A percentile compares a stretch with the other conserved stretches of the same genome.
phyloP scores from a whole-genome alignment of 1,140 invertebrate species.

The Drosophila hydei region DNA sequence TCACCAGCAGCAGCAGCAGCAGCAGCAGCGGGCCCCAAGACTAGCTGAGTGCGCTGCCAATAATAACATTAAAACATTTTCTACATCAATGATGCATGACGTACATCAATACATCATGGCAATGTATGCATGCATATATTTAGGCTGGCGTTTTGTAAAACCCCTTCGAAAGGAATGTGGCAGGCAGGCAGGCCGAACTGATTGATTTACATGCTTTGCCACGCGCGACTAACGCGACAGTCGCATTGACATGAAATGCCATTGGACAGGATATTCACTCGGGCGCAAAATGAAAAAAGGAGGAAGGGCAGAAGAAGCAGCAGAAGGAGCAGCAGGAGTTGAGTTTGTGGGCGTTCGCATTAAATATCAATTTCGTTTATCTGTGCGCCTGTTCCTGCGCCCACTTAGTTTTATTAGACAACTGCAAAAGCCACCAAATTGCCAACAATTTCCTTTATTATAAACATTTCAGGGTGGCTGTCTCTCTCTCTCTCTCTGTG shows the following conservation, averaged over 20 bases:
- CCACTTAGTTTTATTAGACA: slow-evolving; percentile 81
- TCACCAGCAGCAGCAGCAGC: slow-evolving; percentile 55
- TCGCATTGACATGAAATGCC: slow-evolving; percentile 64
- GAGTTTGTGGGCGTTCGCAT: slow-evolving; percentile 35
- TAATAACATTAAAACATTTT: slow-evolving; percentile 82
- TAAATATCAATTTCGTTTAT: slow-evolving; percentile 82
- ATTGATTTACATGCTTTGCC: slow-evolving; percentile 76
- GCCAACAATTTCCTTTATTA: slow-evolving; percentile 82
- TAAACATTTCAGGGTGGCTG: slow-evolving; percentile 31
- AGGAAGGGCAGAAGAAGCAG: too few species aligned
- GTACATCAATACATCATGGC: slow-evolving; percentile 73
- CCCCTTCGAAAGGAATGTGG: slow-evolving; percentile 23
- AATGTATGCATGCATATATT: slow-evolving; percentile 47
- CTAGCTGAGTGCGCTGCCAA: slow-evolving; percentile 35
- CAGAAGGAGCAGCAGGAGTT: background rate
- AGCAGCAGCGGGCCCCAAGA: background rate
- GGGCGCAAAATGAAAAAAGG: slow-evolving; percentile 49
- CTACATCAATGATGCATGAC: slow-evolving; percentile 79
- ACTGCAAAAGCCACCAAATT: slow-evolving; percentile 58
- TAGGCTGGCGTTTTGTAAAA: slow-evolving; percentile 51
- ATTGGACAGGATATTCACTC: slow-evolving; percentile 51
- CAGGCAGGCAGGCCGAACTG: slow-evolving; percentile 54
- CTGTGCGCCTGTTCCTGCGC: slow-evolving; percentile 50
- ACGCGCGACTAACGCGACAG: slow-evolving; percentile 56
- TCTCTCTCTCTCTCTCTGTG: slow-evolving; percentile 11